Base-by-base conservation (phyloP, 2,797 vertebrate species). In the Poecile montanus region DNA sequence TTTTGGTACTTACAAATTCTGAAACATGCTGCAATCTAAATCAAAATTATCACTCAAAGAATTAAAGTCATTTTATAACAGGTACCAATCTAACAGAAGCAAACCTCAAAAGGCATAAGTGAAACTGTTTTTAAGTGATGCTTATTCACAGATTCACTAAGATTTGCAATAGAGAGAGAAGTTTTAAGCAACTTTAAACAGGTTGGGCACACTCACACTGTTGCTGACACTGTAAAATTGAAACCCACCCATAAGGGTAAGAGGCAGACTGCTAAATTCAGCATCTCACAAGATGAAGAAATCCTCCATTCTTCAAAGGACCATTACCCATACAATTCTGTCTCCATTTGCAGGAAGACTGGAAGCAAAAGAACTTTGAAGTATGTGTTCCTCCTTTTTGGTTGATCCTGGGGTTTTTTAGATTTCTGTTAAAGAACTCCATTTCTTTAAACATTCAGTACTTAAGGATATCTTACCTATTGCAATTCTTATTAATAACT, bases 1-100 rank as follows among this genome's bases (percentile, higher is more conserved):
- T 89, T 96, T 93, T 44, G 62, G 84, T 87, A 86, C 76, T 91
- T 62, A 89, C 1, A 80, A 83, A 92, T 89, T 88, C 83, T 83
- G 57, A 92, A 95, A 88, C 23, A 20, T 4, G 65, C 44, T 85
- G 68, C 44, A 58, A 60, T 51, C 66, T 68, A 61, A 67, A 91
- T 82, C 29, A 81, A 66, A 84, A 81, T 84, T 73, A 89, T 16
- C 53, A 71, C 38, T 77, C 18, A 10, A 57, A 57, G 48, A 93
- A 47, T 80, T 82, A 70, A 89, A 82, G n/a, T 27, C 63, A 57
- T 77, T 87, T 84, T 50, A 85, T 44, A 77, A 66, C 14, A 93
- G 53, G 53, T 75, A 93, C 32, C 40, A 53, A 89, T 50, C 34
- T 61, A 87, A 66, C 32, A 66, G 63, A 86, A 90, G 58, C 25